Evolutionary conservation across 2,797 vertebrate species (phyloP).

Genomic region (Salmo trutta): DNA sequence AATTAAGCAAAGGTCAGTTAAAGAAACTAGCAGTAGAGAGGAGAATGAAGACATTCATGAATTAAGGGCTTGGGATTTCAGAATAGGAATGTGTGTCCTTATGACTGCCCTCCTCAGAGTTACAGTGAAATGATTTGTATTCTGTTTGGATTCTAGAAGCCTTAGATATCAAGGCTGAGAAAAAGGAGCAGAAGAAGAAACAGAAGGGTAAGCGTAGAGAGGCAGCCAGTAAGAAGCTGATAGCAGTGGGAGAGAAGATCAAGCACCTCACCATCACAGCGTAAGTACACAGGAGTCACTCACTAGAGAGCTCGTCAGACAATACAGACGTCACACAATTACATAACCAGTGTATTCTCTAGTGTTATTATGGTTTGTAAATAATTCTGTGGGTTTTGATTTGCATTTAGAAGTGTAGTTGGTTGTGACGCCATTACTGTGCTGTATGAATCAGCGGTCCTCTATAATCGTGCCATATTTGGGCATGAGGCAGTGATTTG

Average conservation of each 20-base stretch:
- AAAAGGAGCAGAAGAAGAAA: constrained; percentile 54
- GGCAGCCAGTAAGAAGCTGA: constrained; percentile 59
- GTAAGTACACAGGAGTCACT: not conserved
- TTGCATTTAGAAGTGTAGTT: not conserved
- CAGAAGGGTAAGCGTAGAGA: constrained; percentile 53
- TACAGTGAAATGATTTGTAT: not conserved
- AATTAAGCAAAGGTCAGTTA: constrained; percentile 58
- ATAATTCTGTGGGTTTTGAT: not conserved
- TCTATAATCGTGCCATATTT: not conserved
- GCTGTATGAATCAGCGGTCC: not conserved
- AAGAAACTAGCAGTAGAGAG: not conserved
- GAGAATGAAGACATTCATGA: not conserved
- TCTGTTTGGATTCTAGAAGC: not conserved
- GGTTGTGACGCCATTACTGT: not conserved
- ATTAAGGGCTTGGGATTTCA: not conserved
- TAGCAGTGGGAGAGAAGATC: constrained; percentile 64
- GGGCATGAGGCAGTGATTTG: not conserved
- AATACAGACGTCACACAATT: not conserved
- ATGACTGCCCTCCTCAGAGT: not conserved
- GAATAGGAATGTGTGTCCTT: not conserved
- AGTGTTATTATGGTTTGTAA: not conserved
- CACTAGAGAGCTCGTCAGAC: not conserved
- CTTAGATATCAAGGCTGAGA: not conserved
- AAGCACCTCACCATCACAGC: constrained; percentile 41
- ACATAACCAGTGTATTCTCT: not conserved